A percentile compares a stretch with the other conserved stretches of the same genome.
phyloP scores from a whole-genome alignment of 2,888 invertebrate species.

The Drosophila mimetica region DNA sequence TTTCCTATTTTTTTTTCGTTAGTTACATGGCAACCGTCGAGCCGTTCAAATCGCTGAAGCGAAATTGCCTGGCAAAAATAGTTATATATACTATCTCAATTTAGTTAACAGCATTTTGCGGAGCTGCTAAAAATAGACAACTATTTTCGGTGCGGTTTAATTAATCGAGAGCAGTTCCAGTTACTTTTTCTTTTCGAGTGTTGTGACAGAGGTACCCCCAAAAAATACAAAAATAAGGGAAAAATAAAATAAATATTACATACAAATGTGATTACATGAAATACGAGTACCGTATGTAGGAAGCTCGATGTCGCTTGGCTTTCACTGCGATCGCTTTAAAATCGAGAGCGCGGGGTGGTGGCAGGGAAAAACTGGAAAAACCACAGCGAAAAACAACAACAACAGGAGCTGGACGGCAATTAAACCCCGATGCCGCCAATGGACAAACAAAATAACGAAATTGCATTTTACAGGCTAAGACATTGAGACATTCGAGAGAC shows the following conservation, averaged over 20 bases:
- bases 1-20: constrained; percentile 19
- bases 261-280: constrained; percentile 7
- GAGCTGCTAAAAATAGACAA: constrained; percentile 29
- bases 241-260: constrained; percentile 11
- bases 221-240: constrained; percentile 1
- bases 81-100: constrained; percentile 7
- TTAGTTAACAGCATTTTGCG: constrained; percentile 15
- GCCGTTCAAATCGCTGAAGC: constrained; percentile 54
- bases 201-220: constrained; percentile 17
- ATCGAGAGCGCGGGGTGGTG: constrained; percentile 14
- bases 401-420: constrained; percentile 54
- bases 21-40: constrained; percentile 68
- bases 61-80: constrained; percentile 25
- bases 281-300: constrained; percentile 27
- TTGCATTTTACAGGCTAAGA: constrained; percentile 63
- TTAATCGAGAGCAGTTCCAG: constrained; percentile 35
- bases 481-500: constrained; percentile 22
- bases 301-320: constrained; percentile 58
- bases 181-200: constrained; percentile 1
- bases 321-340: constrained; percentile 54
- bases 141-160: constrained; percentile 40
- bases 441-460: constrained; percentile 73
- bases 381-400: constrained; percentile 48
- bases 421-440: constrained; percentile 56
- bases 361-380: constrained; percentile 67